Evolutionary conservation across 2,113 vertebrate species (phyloP).

Genomic region (Gambusia holbrooki): DNA sequence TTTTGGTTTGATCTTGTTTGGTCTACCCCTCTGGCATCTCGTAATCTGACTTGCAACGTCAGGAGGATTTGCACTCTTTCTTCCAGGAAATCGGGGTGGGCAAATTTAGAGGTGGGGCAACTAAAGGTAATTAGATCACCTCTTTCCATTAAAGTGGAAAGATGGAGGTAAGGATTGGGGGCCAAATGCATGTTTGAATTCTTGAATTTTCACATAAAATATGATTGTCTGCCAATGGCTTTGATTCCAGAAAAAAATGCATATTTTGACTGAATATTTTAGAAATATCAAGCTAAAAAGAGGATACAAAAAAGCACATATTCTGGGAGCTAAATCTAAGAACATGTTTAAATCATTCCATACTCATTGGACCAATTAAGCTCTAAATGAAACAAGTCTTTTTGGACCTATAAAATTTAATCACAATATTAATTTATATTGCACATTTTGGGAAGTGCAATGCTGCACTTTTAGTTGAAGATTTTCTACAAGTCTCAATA

Average conservation of each 20-base stretch:
- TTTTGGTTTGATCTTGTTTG: constrained; percentile 17
- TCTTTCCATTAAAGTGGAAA: neutral
- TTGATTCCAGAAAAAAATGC: neutral
- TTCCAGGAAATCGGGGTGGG: neutral
- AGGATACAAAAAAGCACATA: neutral
- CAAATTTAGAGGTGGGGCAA: neutral
- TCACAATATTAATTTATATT: neutral
- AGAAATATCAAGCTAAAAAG: neutral
- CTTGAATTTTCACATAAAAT: neutral
- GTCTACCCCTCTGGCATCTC: neutral
- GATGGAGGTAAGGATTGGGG: neutral
- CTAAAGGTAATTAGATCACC: neutral
- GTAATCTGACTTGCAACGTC: constrained; percentile 26
- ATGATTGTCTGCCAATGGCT: neutral
- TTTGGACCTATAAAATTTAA: neutral
- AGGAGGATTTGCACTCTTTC: neutral
- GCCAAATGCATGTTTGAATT: neutral
- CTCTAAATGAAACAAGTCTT: neutral
- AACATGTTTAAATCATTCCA: neutral
- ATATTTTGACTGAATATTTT: too few relatives aligned
- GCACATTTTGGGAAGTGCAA: neutral
- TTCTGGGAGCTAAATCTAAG: neutral
- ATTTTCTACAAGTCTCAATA: too few relatives aligned
- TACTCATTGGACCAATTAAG: neutral
- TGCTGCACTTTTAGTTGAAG: too few relatives aligned